Conservation (phyloP, 1,140 invertebrate genomes). For the Theocolax elegans region DNA sequence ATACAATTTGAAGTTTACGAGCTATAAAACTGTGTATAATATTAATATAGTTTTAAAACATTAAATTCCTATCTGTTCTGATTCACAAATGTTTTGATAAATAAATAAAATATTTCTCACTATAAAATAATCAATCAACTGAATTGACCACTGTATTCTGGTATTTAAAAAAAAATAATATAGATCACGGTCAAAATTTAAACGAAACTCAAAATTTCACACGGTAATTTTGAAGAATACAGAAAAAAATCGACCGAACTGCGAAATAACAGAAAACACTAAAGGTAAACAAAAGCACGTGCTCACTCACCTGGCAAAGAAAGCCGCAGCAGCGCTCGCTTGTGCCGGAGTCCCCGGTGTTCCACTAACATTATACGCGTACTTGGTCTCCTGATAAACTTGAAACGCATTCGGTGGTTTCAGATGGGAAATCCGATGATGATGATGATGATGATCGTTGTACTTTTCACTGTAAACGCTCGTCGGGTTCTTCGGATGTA, state of each 20-base stretch:
- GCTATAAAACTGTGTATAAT: too few relatives aligned
- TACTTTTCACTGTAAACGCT: conserved; percentile 53
- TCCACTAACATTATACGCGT: conserved; percentile 65
- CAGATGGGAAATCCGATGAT: conserved; percentile 48
- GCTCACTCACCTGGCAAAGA: conserved; percentile 62
- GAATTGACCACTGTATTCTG: too few relatives aligned
- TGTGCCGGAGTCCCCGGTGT: conserved; percentile 63
- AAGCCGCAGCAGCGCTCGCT: conserved; percentile 64
- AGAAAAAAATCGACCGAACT: too few relatives aligned
- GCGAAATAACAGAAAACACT: too few relatives aligned
- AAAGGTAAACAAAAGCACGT: not conserved
- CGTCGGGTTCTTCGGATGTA: conserved; percentile 40
- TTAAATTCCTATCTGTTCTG: too few relatives aligned
- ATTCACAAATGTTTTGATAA: too few relatives aligned
- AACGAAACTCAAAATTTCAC: not conserved
- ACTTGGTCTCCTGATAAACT: conserved; percentile 64
- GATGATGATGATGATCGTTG: conserved; percentile 59
- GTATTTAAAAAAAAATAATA: too few relatives aligned
- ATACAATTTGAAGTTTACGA: too few relatives aligned
- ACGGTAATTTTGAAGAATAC: not conserved
- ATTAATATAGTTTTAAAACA: too few relatives aligned
- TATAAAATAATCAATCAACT: too few relatives aligned
- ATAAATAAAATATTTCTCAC: too few relatives aligned
- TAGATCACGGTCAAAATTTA: too few relatives aligned
- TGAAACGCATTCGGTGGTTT: conserved; percentile 54